Conservation (phyloP, 2,797 vertebrate genomes). For the Sebastes iracundus region DNA sequence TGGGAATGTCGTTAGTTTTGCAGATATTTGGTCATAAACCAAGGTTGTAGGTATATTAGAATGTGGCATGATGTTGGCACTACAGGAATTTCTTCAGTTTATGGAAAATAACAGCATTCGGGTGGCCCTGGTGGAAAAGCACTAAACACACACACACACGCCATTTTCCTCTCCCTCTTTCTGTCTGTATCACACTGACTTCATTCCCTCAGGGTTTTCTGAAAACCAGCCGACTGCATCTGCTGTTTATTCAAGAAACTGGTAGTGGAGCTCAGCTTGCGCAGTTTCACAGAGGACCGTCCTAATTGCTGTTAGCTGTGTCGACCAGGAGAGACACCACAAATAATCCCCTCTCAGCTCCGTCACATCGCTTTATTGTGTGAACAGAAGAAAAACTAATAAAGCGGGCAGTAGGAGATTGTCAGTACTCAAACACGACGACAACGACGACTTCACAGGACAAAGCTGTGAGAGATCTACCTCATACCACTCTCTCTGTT, state of each 20-base stretch:
- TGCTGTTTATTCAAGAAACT: constrained; percentile 54
- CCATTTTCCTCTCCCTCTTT: background rate
- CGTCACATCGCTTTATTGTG: background rate
- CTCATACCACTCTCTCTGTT: background rate
- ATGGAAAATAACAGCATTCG: background rate
- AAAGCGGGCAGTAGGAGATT: background rate
- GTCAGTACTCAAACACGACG: background rate
- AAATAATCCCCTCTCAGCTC: constrained; percentile 4
- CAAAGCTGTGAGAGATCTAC: background rate
- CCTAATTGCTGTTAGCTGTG: constrained; percentile 9
- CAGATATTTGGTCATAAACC: background rate
- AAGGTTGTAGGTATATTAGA: background rate
- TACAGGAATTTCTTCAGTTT: background rate
- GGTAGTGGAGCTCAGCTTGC: constrained; percentile 3
- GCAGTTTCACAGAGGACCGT: constrained; percentile 4
- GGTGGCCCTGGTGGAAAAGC: background rate
- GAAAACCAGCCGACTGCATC: constrained; percentile 43
- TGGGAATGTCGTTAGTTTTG: background rate
- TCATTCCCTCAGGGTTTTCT: constrained; percentile 33
- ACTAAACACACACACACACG: background rate
- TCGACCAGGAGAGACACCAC: background rate
- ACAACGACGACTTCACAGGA: background rate
- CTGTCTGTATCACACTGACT: constrained; percentile 7
- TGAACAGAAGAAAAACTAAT: background rate
- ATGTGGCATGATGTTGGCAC: background rate